A percentile compares a stretch with the other conserved stretches of the same genome.
Conservation (phyloP, 2,888 invertebrate genomes). For the Plagodis dolabraria region DNA sequence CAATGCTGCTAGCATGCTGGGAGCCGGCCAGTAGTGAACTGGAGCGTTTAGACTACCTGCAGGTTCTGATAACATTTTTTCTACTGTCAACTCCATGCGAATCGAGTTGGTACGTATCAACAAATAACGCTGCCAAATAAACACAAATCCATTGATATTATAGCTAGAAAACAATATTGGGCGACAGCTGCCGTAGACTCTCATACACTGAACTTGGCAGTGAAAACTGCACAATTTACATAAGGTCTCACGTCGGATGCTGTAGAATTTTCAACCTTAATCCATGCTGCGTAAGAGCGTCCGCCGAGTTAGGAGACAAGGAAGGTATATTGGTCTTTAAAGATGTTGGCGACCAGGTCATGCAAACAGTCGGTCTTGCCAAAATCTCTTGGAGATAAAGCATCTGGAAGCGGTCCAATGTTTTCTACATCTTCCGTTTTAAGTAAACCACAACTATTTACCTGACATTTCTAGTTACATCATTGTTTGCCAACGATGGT, state of each 20-base stretch:
- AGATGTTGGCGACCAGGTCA: slow-evolving; percentile 47
- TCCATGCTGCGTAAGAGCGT: slow-evolving; percentile 32
- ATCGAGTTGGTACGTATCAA: background rate
- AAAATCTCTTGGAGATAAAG: slow-evolving; percentile 61
- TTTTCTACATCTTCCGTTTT: slow-evolving; percentile 45
- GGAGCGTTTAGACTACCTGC: too few relatives aligned
- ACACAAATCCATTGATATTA: slow-evolving; percentile 25
- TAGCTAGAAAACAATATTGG: slow-evolving; percentile 23
- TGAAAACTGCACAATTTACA: slow-evolving; percentile 19
- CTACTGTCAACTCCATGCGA: background rate
- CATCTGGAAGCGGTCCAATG: slow-evolving; percentile 60
- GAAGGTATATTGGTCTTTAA: slow-evolving; percentile 35
- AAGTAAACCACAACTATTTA: slow-evolving; percentile 30
- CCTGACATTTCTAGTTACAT: background rate
- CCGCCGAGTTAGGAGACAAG: slow-evolving; percentile 25
- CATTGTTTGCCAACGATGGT: too few relatives aligned
- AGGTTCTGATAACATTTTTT: background rate
- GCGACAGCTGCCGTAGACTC: slow-evolving; percentile 45
- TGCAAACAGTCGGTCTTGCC: slow-evolving; percentile 55
- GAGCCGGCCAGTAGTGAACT: too few relatives aligned
- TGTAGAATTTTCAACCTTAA: slow-evolving; percentile 43
- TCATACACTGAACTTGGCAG: slow-evolving; percentile 53
- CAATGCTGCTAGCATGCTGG: too few relatives aligned
- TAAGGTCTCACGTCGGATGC: background rate
- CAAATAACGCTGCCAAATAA: slow-evolving; percentile 27